Conservation (phyloP, 30 jellyfish, hydroid and myxozoan species). For the Pelagia noctiluca region DNA sequence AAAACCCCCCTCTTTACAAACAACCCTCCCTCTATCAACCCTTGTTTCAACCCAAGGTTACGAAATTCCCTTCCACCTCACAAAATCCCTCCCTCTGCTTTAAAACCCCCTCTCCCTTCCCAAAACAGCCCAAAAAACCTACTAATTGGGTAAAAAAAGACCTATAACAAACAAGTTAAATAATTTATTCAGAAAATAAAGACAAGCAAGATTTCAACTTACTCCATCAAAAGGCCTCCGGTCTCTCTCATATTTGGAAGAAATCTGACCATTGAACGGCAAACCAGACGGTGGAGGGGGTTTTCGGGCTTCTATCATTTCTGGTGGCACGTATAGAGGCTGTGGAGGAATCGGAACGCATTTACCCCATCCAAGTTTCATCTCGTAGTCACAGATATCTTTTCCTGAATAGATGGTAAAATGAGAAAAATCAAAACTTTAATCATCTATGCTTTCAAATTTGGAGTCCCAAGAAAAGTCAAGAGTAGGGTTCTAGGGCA, state of each 20-base stretch:
- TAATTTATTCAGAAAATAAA: too few species aligned
- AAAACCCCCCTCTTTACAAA: background rate
- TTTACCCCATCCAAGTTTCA: slow-evolving; percentile 99
- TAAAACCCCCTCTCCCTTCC: too few species aligned
- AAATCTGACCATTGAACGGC: slow-evolving; percentile 91
- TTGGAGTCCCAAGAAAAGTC: too few species aligned
- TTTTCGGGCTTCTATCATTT: slow-evolving; percentile 86
- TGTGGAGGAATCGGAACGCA: slow-evolving; percentile 98
- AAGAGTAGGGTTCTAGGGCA: too few species aligned
- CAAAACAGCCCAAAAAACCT: background rate
- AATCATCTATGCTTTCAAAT: background rate
- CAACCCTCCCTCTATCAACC: too few species aligned
- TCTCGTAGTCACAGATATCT: slow-evolving; percentile 89
- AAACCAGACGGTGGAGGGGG: slow-evolving; percentile 98
- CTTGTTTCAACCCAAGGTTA: too few species aligned
- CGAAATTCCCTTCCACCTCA: slow-evolving; percentile 3
- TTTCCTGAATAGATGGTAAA: too few species aligned
- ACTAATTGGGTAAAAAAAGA: background rate
- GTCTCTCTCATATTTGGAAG: slow-evolving; percentile 58
- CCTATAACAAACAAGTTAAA: too few species aligned
- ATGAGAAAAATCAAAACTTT: background rate
- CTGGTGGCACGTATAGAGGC: slow-evolving; percentile 96
- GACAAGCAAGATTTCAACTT: slow-evolving; percentile 2
- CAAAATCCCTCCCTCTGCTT: too few species aligned
- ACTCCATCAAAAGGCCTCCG: slow-evolving; percentile 90